phyloP scores from a whole-genome alignment of 2,113 vertebrate species.

The Grantiella picta region DNA sequence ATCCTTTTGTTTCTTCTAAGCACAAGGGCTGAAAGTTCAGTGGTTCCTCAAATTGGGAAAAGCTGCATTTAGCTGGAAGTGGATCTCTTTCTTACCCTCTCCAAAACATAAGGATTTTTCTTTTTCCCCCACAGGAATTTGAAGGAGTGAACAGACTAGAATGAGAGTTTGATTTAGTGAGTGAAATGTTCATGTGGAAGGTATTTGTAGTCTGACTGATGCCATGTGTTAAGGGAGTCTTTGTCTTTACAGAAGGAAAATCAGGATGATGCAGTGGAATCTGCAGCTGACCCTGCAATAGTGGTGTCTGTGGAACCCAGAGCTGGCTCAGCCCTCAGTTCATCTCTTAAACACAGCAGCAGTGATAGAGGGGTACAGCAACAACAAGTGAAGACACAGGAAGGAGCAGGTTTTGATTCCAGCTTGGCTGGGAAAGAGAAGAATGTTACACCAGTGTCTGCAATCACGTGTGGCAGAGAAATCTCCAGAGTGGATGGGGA shows the following conservation, averaged over 20 bases:
- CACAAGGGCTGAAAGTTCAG: not conserved
- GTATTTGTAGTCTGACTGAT: not conserved
- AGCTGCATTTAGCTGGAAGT: not conserved
- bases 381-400: not conserved
- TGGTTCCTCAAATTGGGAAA: not conserved
- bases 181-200: not conserved
- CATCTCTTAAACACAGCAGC: not conserved
- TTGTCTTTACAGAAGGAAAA: conserved; percentile 28
- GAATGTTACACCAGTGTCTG: not conserved
- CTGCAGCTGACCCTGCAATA: not conserved
- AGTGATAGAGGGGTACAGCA: not conserved
- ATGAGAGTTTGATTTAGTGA: not conserved
- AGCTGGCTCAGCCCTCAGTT: not conserved
- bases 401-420: not conserved
- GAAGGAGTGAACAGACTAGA: not conserved
- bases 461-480: rapidly evolving
- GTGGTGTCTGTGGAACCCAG: not conserved
- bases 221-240: not conserved
- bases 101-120: not conserved
- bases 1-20: not conserved
- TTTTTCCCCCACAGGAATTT: not conserved
- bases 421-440: not conserved
- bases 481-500: not conserved
- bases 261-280: not conserved
- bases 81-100: not conserved